Conservation (phyloP, 2,113 vertebrate species). For the Osmerus mordax region DNA sequence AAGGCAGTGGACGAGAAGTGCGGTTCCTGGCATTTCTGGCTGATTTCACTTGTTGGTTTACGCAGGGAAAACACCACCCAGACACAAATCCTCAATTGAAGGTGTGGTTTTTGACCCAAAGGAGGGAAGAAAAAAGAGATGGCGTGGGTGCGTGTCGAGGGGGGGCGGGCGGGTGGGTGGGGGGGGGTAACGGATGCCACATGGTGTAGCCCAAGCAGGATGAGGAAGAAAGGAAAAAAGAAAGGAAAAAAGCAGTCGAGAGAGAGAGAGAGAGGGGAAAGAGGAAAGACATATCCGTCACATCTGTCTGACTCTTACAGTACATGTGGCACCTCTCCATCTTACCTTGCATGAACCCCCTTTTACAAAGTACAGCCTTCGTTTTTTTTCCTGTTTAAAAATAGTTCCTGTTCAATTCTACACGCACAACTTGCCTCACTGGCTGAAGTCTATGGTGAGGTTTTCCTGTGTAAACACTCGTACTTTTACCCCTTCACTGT, state of each 20-base stretch:
- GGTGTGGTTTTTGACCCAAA: no score
- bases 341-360: slow-evolving; percentile 78
- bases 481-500: slow-evolving; percentile 41
- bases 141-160: no score
- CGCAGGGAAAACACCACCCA: no score
- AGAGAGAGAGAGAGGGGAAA: slow-evolving; percentile 2
- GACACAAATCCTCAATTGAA: no score
- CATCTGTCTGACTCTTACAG: slow-evolving; percentile 68
- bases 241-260: neutral
- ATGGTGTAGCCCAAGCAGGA: no score
- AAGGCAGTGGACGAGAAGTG: no score
- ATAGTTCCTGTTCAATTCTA: slow-evolving; percentile 58
- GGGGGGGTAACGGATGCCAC: slow-evolving; percentile 31
- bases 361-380: slow-evolving; percentile 66
- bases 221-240: neutral
- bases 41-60: no score
- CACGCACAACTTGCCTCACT: slow-evolving; percentile 28
- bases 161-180: neutral
- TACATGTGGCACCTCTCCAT: slow-evolving; percentile 73
- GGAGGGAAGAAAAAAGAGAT: no score
- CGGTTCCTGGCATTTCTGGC: no score
- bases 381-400: slow-evolving; percentile 61
- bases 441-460: slow-evolving; percentile 46
- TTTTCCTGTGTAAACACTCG: slow-evolving; percentile 37
- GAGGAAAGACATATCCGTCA: slow-evolving; percentile 25